phyloP scores from a whole-genome alignment of 2,888 invertebrate genomes.

The Chromoteleia sp. region DNA sequence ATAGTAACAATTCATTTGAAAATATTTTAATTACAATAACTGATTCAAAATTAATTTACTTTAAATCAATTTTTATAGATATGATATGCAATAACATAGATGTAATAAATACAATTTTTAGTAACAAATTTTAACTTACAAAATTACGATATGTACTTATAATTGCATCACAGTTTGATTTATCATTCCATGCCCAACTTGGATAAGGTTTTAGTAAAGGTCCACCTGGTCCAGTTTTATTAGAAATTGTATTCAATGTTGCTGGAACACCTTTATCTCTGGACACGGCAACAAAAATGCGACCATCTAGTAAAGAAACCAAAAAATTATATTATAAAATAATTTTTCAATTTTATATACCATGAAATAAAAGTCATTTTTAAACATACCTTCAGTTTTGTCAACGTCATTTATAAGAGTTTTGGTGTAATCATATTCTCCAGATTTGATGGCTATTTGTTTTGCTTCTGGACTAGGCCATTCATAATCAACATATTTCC shows the following conservation, averaged over 20 bases:
- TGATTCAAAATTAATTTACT: too few species aligned
- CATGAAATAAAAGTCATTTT: neutral
- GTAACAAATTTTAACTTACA: conserved; percentile 85
- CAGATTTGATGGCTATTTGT: conserved; percentile 86
- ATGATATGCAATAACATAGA: too few species aligned
- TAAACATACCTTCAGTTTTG: conserved; percentile 39
- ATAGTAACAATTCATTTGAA: too few species aligned
- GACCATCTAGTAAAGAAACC: conserved; percentile 66
- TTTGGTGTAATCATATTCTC: conserved; percentile 76
- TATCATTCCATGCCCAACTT: conserved; percentile 87
- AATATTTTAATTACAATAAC: too few species aligned
- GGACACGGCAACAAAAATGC: conserved; percentile 89
- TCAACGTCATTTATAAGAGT: conserved; percentile 76
- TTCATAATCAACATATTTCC: conserved; percentile 90
- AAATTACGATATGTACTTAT: conserved; percentile 91
- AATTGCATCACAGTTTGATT: conserved; percentile 88
- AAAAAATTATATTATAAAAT: conserved; percentile 4
- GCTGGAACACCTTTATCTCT: conserved; percentile 88
- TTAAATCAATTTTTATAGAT: too few species aligned
- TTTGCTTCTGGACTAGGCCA: conserved; percentile 87
- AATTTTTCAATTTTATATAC: conserved; percentile 1
- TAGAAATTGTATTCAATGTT: conserved; percentile 87
- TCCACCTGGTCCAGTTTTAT: conserved; percentile 82
- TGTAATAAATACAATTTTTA: too few species aligned
- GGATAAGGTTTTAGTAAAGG: conserved; percentile 87